Base-by-base conservation (phyloP, 2,888 invertebrate species). In the Drosophila mayaguana region DNA sequence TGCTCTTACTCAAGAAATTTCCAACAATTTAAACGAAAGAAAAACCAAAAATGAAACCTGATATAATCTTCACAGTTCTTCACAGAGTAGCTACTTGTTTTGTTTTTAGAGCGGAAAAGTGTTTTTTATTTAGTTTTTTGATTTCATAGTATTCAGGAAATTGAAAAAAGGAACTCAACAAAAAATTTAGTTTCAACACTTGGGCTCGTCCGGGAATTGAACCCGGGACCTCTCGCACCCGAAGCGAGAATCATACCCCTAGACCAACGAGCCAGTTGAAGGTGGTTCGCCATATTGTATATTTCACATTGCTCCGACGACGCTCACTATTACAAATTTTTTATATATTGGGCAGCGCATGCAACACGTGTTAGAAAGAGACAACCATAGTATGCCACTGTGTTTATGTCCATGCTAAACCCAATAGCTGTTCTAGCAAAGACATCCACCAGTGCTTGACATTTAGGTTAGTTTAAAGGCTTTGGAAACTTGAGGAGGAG, bases 141-240 rank as follows among this genome's bases (percentile, higher is more conserved):
- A 22, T 16, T 38, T 20, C 5, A 50, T 43, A 43, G 22, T 43
- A 51, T 53, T 59, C 45, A 61, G 51, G 46, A 14, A 48, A 48
- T 63, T n/a, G n/a, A 66, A 73, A 42, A 60, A 48, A 51, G 73
- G 62, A 76, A 36, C 14, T 0, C 5, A 14, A 40, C 56, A 46
- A 85, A 76, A 68, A 76, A 74, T 54, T 60, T 59, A 56, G 42
- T 34, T 65, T 66, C 3, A 16, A 38, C 51, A 55, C 82, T 83
- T 90, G 91, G 91, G 91, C 91, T 91, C 91, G 91, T 91, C 91
- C 91, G 91, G 91, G 91, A 91, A 91, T 91, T 91, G 91, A 91
- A 91, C 91, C 91, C 91, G 91, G 91, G 91, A 91, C 91, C 91
- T 91, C 91, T 91, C 91, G 91, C 91, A 91, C 91, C 91, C 91